A percentile compares a stretch with the other conserved stretches of the same genome.
phyloP scores from a whole-genome alignment of 2,113 vertebrate species.

The Dicrurus megarhynchus region DNA sequence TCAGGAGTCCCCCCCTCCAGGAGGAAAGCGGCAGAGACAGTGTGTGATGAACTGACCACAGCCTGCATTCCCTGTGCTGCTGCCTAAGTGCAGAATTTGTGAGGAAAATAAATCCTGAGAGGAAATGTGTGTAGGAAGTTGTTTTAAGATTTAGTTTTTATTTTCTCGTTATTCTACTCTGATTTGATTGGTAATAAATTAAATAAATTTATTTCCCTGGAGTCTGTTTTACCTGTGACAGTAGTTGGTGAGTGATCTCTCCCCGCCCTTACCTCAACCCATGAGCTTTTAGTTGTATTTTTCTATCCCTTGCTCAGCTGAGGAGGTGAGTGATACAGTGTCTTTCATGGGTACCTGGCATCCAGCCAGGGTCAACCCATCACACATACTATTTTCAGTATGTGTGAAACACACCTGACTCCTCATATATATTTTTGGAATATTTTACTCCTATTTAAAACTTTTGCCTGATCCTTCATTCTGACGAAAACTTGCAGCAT shows the following conservation, averaged over 20 bases:
- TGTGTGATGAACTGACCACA: fast-evolving
- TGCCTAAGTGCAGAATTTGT: neutral
- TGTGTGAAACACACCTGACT: neutral
- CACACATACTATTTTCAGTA: neutral
- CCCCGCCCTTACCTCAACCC: neutral
- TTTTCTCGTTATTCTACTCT: neutral
- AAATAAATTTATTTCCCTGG: neutral
- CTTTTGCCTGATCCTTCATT: neutral
- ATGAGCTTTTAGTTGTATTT: fast-evolving
- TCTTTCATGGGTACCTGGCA: neutral
- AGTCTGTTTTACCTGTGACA: neutral
- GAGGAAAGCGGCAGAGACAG: neutral
- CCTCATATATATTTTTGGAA: neutral
- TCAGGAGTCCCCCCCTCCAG: no score
- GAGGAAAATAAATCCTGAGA: neutral
- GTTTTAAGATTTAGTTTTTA: neutral
- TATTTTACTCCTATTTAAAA: neutral
- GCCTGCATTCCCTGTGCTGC: fast-evolving
- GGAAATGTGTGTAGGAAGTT: neutral
- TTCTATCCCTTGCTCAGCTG: neutral
- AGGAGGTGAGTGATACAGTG: neutral
- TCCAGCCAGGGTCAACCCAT: neutral
- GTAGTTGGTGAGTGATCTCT: neutral
- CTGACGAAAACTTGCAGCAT: neutral
- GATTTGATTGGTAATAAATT: neutral